A percentile compares a stretch with the other conserved stretches of the same genome.
These are phyloP conservation scores for Spatula versicolor DNA, from an alignment of 2,797 vertebrate genomes.

Conservation along the genomic window DNA sequence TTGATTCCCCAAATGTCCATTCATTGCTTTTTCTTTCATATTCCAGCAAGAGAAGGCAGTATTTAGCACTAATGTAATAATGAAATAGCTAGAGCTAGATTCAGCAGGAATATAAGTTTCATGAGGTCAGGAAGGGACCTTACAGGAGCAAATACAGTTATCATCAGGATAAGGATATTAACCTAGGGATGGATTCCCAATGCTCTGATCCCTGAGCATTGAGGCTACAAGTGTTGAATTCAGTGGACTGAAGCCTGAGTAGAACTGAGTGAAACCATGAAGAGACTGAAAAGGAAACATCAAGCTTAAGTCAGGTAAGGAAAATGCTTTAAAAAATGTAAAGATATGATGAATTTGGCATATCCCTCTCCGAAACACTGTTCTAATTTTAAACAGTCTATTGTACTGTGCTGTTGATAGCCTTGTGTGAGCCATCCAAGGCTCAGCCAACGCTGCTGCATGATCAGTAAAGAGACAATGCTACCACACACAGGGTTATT, in stretches of 20 bases:
- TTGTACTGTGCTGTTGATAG: slow-evolving; percentile 68
- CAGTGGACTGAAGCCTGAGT: neutral
- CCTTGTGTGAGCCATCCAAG: slow-evolving; percentile 69
- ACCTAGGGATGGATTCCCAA: neutral
- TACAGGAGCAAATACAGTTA: neutral
- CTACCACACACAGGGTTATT: slow-evolving; percentile 81
- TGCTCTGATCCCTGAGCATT: neutral
- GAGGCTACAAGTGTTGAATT: neutral
- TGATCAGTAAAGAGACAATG: slow-evolving; percentile 71
- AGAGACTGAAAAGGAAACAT: slow-evolving; percentile 22
- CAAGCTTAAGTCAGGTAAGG: neutral
- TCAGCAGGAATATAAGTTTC: neutral
- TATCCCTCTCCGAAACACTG: neutral
- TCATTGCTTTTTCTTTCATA: neutral
- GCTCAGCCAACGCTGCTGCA: slow-evolving; percentile 77
- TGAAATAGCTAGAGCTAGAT: neutral
- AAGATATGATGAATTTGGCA: neutral
- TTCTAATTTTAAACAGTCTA: slow-evolving; percentile 59
- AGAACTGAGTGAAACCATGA: slow-evolving; percentile 9
- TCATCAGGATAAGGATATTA: neutral
- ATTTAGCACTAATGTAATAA: neutral
- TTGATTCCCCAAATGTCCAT: neutral
- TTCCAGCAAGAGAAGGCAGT: neutral
- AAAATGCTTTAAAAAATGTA: slow-evolving; percentile 39
- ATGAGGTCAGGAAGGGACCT: neutral